Evolutionary conservation across 2,113 vertebrate genomes (phyloP).

Genomic region (Coracopsis vasa): DNA sequence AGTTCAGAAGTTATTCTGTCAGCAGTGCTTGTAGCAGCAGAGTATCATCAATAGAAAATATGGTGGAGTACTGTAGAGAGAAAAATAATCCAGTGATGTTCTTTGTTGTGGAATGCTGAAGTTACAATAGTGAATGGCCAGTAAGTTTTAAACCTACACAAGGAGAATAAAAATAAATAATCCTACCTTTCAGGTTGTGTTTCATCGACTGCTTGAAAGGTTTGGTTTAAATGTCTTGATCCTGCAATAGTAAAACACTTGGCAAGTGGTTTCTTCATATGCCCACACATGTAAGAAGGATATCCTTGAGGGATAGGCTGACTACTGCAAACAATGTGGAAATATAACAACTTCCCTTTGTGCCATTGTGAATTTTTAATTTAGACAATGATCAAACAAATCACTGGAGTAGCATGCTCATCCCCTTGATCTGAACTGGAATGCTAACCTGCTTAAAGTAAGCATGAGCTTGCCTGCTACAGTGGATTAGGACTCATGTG

Average conservation of each 20-base stretch:
- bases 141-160: neutral
- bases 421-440: conserved; percentile 33
- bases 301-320: neutral
- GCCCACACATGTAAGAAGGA: neutral
- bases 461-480: neutral
- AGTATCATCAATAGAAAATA: neutral
- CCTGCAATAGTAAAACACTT: conserved; percentile 55
- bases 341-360: neutral
- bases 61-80: neutral
- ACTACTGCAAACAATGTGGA: neutral
- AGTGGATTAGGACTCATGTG: neutral
- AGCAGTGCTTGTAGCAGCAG: neutral
- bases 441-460: conserved; percentile 51
- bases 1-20: neutral
- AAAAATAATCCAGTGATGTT: neutral
- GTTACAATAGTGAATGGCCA: neutral
- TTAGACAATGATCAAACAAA: conserved; percentile 4
- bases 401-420: neutral
- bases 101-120: neutral
- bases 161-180: neutral
- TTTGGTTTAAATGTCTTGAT: conserved; percentile 31
- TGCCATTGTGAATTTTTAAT: neutral
- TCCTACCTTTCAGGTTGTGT: conserved; percentile 52
- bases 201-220: conserved; percentile 32
- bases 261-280: neutral